phyloP scores from a whole-genome alignment of 2,888 invertebrate species.

The Salticus scenicus region DNA sequence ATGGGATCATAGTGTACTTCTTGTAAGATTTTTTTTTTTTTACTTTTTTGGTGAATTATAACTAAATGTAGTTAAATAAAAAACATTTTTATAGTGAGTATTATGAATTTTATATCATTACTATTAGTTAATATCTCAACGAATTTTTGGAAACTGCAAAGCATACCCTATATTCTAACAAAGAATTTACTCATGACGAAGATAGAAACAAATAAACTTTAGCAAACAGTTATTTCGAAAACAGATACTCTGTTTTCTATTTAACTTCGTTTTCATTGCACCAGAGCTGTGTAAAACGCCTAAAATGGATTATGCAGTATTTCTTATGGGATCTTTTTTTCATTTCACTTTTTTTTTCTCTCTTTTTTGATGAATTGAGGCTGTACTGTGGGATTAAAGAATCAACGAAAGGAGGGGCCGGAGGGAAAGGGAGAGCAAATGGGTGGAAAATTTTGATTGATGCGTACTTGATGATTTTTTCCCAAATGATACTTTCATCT shows the following conservation, averaged over 20 bases:
- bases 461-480: conserved; percentile 53
- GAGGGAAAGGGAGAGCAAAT: background rate
- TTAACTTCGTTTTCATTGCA: conserved; percentile 13
- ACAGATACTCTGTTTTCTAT: conserved; percentile 28
- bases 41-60: no score
- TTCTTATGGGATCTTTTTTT: background rate
- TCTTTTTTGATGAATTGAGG: conserved; percentile 43
- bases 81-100: no score
- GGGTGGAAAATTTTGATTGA: conserved; percentile 56
- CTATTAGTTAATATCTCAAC: no score
- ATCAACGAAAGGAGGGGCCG: background rate
- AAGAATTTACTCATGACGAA: no score
- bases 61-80: no score
- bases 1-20: no score
- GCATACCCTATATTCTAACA: no score
- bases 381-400: background rate
- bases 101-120: no score
- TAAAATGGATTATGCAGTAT: background rate
- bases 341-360: conserved; percentile 3
- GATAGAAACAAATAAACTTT: no score
- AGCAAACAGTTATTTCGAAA: conserved; percentile 38
- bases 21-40: no score
- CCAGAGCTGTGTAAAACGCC: background rate
- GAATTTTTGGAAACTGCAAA: no score
- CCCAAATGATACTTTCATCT: conserved; percentile 48